phyloP scores from a whole-genome alignment of 2,888 invertebrate species.

The Chalcis sispes region DNA sequence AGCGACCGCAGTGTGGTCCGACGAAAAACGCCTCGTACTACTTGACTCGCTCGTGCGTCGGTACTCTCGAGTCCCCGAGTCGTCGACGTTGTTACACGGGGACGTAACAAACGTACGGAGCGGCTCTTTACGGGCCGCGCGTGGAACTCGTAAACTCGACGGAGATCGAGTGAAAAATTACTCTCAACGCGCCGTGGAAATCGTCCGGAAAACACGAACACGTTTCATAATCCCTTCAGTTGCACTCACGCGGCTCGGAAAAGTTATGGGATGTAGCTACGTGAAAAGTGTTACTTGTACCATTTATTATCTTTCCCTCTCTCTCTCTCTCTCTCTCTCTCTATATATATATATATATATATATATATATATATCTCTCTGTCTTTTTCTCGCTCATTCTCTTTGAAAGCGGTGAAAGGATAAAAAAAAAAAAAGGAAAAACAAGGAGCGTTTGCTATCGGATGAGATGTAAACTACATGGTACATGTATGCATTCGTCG shows the following conservation, averaged over 20 bases:
- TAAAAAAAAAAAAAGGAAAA: too few relatives aligned
- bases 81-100: too few relatives aligned
- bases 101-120: not conserved
- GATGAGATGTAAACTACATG: too few relatives aligned
- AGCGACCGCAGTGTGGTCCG: not conserved
- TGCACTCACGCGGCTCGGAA: not conserved
- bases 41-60: not conserved
- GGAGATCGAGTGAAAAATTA: slow-evolving; percentile 46
- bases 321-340: too few relatives aligned
- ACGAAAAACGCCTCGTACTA: slow-evolving; percentile 28
- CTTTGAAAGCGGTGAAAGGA: too few relatives aligned
- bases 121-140: not conserved
- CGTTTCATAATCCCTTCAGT: slow-evolving; percentile 22
- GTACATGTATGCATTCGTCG: too few relatives aligned
- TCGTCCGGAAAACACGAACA: slow-evolving; percentile 40
- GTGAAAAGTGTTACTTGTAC: slow-evolving; percentile 25
- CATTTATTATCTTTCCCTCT: not conserved
- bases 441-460: too few relatives aligned
- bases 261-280: slow-evolving; percentile 12
- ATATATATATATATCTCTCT: too few relatives aligned
- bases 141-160: slow-evolving; percentile 27
- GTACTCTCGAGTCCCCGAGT: too few relatives aligned
- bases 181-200: slow-evolving; percentile 15
- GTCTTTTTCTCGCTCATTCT: too few relatives aligned
- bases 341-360: not conserved